Base-by-base conservation (phyloP, 2,888 invertebrate genomes). In the Priocnemis perturbator region DNA sequence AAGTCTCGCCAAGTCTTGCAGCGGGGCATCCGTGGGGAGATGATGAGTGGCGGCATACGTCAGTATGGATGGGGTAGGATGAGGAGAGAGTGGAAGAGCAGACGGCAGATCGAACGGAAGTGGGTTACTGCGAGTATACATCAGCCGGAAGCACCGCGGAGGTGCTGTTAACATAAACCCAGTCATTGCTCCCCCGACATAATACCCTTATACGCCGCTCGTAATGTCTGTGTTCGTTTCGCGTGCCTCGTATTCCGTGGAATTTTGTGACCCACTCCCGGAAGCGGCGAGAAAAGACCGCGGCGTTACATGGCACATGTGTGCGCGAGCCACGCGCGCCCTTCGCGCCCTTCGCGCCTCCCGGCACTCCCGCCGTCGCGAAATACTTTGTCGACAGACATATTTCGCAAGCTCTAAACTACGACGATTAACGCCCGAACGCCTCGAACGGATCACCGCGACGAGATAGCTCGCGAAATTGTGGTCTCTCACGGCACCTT, bases 91-190 rank as follows among this genome's bases (percentile, higher is more conserved):
- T 63, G 21, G 21, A 26, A 11, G 14, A 19, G 19, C 47, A 59
- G 47, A 23, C 48, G 50, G 56, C 69, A 62, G 75, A 77, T 82
- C 69, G 81, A 83, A 78, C 71, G 78, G 71, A 81, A 79, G 77
- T 76, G 75, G 80, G 78, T 82, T 78, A 74, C 71, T 71, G 69
- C 61, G 60, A 50, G 68, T 71, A 67, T 78, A 76, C 73, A 71
- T 72, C 79, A 82, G 60, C 62, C 77, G 76, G 71, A 81, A 77
- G 75, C 67, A 75, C 64, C 73, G 56, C 57, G 63, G 74, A 61
- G 78, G 68, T 63, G 77, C 72, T 79, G 79, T 82, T 85, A 82
- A 85, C 82, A 77, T 81, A 79, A 77, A 82, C 71, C 73, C 73
- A 74, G 76, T 79, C 81, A 72, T 77, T 77, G 75, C 77, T 75